Evolutionary conservation across 2,113 vertebrate genomes (phyloP).

Genomic region (Melozone crissalis): DNA sequence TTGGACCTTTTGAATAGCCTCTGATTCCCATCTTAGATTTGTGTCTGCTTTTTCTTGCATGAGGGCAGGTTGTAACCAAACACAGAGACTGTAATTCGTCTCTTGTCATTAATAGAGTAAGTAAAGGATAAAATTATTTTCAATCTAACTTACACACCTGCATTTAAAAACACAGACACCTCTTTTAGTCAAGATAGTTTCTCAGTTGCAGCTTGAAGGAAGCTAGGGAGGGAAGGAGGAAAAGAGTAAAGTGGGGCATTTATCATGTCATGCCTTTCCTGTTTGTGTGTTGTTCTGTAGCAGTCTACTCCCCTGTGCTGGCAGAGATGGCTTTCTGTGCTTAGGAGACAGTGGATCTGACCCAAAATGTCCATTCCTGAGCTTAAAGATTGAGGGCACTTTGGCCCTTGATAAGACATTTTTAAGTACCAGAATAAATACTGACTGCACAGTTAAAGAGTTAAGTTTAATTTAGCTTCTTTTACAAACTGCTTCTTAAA

Average conservation of each 20-base stretch:
- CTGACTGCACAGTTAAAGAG: background rate
- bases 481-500: background rate
- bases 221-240: background rate
- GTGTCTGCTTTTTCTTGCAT: background rate
- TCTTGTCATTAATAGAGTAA: background rate
- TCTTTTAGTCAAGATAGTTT: background rate
- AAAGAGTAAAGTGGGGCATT: background rate
- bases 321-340: background rate
- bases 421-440: background rate
- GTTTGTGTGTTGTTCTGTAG: background rate
- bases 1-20: background rate
- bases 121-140: background rate
- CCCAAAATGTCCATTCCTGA: background rate
- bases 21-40: background rate
- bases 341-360: background rate
- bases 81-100: background rate
- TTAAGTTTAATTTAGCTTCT: constrained; percentile 16
- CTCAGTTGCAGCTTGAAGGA: background rate
- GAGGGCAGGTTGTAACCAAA: background rate
- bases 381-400: background rate
- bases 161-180: background rate
- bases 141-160: background rate
- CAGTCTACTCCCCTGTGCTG: background rate
- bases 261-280: background rate
- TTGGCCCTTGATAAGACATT: background rate